Percentiles rank a stretch among this genome's conserved stretches.
Conservation (phyloP, 1,140 invertebrate species). For the Tetraneura akinire region DNA sequence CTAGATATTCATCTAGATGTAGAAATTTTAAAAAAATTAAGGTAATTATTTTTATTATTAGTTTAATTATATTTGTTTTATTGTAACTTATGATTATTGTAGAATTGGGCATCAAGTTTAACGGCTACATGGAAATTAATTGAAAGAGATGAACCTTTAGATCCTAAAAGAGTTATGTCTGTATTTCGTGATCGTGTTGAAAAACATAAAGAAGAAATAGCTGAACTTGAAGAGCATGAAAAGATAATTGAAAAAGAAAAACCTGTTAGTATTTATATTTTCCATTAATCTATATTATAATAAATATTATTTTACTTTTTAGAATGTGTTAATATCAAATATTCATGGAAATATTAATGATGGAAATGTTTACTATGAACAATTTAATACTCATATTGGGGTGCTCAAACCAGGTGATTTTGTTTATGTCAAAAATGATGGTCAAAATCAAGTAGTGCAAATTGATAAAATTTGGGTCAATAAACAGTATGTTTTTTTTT, state of each 20-base stretch:
- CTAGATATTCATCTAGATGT: slow-evolving; percentile 82
- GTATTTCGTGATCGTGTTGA: slow-evolving; percentile 89
- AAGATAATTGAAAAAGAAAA: slow-evolving; percentile 77
- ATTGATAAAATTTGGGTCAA: slow-evolving; percentile 93
- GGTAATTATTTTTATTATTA: slow-evolving; percentile 1
- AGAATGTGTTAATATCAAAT: slow-evolving; percentile 48
- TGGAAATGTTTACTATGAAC: slow-evolving; percentile 86
- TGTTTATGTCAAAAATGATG: slow-evolving; percentile 81
- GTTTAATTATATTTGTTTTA: too few relatives aligned
- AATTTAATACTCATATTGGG: slow-evolving; percentile 83
- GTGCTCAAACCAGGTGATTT: slow-evolving; percentile 89
- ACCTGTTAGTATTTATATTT: slow-evolving; percentile 60
- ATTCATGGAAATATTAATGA: slow-evolving; percentile 61
- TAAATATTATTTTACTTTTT: slow-evolving; percentile 9
- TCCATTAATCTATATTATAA: too few relatives aligned
- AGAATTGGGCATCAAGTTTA: slow-evolving; percentile 73
- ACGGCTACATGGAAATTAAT: slow-evolving; percentile 68
- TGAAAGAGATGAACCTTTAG: slow-evolving; percentile 72
- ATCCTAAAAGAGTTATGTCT: slow-evolving; percentile 85
- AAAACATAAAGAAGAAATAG: slow-evolving; percentile 87
- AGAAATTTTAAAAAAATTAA: slow-evolving; percentile 89
- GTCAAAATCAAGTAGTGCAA: slow-evolving; percentile 77
- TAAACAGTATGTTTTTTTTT: slow-evolving; percentile 65
- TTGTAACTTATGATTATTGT: slow-evolving; percentile 11
- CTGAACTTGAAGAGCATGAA: slow-evolving; percentile 79